Evolutionary conservation across 2,797 vertebrate species (phyloP).

Genomic region (Aselliscus stoliczkanus): DNA sequence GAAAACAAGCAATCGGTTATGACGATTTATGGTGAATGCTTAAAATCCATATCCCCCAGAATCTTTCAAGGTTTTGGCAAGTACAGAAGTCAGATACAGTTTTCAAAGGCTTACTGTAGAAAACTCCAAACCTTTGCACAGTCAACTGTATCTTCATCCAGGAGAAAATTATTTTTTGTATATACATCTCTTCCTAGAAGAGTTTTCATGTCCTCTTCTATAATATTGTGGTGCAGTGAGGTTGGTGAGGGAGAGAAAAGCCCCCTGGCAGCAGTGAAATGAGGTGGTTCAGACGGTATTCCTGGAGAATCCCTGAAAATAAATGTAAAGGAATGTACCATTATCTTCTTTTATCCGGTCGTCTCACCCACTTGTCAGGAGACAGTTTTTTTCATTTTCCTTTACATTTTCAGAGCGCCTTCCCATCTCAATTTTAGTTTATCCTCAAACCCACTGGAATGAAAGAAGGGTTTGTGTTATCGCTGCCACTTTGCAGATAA

Average conservation of each 20-base stretch:
- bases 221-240: background rate
- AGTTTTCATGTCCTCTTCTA: background rate
- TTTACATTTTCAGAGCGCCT: background rate
- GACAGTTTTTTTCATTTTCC: background rate
- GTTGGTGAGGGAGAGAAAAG: background rate
- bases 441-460: background rate
- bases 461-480: background rate
- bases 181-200: background rate
- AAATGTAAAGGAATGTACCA: fast-evolving
- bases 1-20: background rate
- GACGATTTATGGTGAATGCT: background rate
- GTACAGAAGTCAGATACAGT: background rate
- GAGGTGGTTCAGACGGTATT: background rate
- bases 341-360: background rate
- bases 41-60: background rate
- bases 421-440: background rate
- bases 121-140: background rate
- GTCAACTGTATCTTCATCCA: background rate
- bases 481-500: background rate
- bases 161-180: background rate
- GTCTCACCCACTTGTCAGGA: background rate
- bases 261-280: too few species aligned
- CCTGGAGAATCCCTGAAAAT: background rate
- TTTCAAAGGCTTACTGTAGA: background rate
- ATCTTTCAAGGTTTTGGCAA: background rate